Base-by-base conservation (phyloP, 1,140 invertebrate genomes). In the Neomicropteryx cornuta region DNA sequence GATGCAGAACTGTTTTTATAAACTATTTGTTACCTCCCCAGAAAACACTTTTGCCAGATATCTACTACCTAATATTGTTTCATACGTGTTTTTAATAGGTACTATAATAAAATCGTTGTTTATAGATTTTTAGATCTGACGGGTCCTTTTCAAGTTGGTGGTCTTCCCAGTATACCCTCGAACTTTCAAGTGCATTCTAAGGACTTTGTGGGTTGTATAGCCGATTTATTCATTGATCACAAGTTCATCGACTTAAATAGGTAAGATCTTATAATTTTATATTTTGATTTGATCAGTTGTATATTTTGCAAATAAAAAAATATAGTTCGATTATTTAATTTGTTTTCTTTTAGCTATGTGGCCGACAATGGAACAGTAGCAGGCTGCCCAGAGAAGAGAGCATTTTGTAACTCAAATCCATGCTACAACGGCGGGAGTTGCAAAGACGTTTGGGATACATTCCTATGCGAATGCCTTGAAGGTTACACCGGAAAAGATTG, bases 61-160 rank as follows among this genome's bases (percentile, higher is more conserved):
- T n/a, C n/a, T n/a, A n/a, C n/a, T n/a, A n/a, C n/a, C n/a, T n/a
- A n/a, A n/a, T n/a, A n/a, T n/a, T n/a, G n/a, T n/a, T n/a, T n/a
- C n/a, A n/a, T n/a, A n/a, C n/a, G n/a, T n/a, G n/a, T n/a, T n/a
- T n/a, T n/a, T n/a, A n/a, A n/a, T n/a, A n/a, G n/a, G n/a, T n/a
- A n/a, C n/a, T n/a, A n/a, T n/a, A n/a, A n/a, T n/a, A n/a, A n/a
- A n/a, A n/a, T n/a, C n/a, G n/a, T n/a, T n/a, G n/a, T 47, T 44
- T 29, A 20, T 43, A 68, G 94, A 30, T 94, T 96, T 53, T 59
- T 99, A 16, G 96, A 99, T 60, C 62, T 99, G 3, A 96, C 91
- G 0, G 93, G 94, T 2, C 94, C 95, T 0, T 58, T 99, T 5
- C 92, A 97, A 59, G 64, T 99, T 14, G 96, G 96, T 2, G 94